Conservation (phyloP, 2,113 vertebrate genomes). For the Edolisoma coerulescens region DNA sequence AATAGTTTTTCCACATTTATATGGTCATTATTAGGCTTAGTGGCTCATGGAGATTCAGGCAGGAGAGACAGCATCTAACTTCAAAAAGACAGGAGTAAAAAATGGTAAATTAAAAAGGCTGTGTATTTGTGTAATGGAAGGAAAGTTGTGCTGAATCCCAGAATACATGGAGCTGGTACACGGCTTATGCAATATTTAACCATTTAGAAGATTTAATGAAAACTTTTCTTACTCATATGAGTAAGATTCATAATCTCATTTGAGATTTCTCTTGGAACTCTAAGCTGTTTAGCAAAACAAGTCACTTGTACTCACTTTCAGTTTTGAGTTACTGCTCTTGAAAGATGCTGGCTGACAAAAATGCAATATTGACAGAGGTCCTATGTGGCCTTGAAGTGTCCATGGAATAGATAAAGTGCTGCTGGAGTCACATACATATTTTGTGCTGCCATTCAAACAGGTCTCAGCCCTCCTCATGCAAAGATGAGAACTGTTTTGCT, state of each 20-base stretch:
- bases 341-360: not conserved
- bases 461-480: not conserved
- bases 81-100: not conserved
- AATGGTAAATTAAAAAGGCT: not conserved
- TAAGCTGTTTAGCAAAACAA: not conserved
- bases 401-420: not conserved
- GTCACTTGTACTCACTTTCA: not conserved
- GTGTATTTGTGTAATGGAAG: not conserved
- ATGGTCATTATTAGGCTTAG: not conserved
- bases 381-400: not conserved
- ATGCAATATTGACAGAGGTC: not conserved
- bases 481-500: not conserved
- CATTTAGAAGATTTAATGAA: not conserved
- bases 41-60: not conserved
- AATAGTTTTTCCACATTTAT: not conserved
- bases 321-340: not conserved
- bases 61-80: not conserved
- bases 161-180: not conserved
- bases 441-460: not conserved
- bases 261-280: not conserved
- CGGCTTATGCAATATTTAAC: not conserved
- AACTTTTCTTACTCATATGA: not conserved
- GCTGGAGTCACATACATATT: accelerated
- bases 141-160: not conserved
- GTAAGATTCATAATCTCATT: no score